These are phyloP conservation scores for Lycaon pictus DNA, from an alignment of 2,113 vertebrate species.

Conservation along the genomic window DNA sequence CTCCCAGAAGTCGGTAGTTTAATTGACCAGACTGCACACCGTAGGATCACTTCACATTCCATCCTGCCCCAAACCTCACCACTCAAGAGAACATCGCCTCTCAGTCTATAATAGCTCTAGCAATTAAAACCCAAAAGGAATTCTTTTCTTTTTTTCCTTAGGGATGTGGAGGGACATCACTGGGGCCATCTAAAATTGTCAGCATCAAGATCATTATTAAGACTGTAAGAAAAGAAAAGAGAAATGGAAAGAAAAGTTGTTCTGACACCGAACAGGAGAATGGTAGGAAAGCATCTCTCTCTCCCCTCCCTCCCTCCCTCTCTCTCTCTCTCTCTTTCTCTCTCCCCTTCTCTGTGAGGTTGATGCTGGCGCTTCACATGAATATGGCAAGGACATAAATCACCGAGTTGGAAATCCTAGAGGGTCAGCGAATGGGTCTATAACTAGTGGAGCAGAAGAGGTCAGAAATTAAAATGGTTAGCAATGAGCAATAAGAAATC, in stretches of 20 bases:
- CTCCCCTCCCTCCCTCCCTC: not conserved
- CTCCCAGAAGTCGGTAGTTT: not conserved
- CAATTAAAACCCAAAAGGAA: conserved; percentile 30
- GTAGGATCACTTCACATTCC: not conserved
- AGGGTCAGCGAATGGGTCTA: conserved; percentile 83
- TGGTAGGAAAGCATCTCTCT: conserved; percentile 15
- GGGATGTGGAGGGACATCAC: not conserved
- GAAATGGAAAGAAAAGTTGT: conserved; percentile 57
- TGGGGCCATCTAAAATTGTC: conserved; percentile 52
- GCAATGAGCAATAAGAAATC: conserved; percentile 81
- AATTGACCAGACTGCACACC: not conserved
- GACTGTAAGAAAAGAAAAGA: conserved; percentile 49
- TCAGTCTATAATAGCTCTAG: not conserved
- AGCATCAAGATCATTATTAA: conserved; percentile 22
- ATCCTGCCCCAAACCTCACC: not conserved
- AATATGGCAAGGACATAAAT: conserved; percentile 81
- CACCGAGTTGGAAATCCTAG: conserved; percentile 81
- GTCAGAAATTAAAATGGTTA: conserved; percentile 87
- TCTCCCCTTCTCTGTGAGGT: not conserved
- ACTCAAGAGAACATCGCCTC: not conserved
- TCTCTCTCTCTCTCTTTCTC: not conserved
- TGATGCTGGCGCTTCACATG: conserved; percentile 71
- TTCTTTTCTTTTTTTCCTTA: not conserved
- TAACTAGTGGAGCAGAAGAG: conserved; percentile 86
- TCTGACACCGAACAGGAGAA: conserved; percentile 21